A percentile compares a stretch with the other conserved stretches of the same genome.
phyloP scores from a whole-genome alignment of 2,113 vertebrate species.

The Onychostruthus taczanowskii region DNA sequence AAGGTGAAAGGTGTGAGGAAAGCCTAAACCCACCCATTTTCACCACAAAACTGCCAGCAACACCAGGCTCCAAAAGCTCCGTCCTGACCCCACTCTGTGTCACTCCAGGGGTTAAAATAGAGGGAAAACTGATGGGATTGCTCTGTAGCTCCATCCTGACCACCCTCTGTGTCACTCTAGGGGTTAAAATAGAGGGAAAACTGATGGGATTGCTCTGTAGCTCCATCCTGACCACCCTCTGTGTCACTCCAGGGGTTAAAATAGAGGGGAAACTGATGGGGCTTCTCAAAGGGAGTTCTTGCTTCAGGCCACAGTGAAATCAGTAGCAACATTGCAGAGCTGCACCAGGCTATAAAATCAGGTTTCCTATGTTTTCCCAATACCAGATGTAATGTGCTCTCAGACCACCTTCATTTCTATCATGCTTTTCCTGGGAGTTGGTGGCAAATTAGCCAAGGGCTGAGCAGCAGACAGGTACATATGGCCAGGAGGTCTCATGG shows the following conservation, averaged over 20 bases:
- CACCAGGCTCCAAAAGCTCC: neutral
- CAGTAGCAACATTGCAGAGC: rapidly evolving
- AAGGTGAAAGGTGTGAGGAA: neutral
- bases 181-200: neutral
- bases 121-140: neutral
- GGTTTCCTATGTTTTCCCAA: neutral
- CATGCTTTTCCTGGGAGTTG: neutral
- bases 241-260: neutral
- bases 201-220: neutral
- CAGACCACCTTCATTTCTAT: neutral
- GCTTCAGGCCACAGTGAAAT: neutral
- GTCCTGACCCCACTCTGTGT: rapidly evolving
- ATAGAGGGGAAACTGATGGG: neutral
- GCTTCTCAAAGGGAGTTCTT: neutral
- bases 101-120: neutral
- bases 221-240: rapidly evolving
- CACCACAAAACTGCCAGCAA: rapidly evolving
- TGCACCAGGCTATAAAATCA: neutral
- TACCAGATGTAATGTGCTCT: neutral
- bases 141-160: neutral
- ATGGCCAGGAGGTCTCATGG: neutral
- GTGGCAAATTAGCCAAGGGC: neutral
- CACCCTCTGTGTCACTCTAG: rapidly evolving
- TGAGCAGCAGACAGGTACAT: conserved; percentile 2
- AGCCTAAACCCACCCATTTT: neutral